Base-by-base conservation (phyloP, 2,888 invertebrate genomes). In the Rotaria magnacalcarata region DNA sequence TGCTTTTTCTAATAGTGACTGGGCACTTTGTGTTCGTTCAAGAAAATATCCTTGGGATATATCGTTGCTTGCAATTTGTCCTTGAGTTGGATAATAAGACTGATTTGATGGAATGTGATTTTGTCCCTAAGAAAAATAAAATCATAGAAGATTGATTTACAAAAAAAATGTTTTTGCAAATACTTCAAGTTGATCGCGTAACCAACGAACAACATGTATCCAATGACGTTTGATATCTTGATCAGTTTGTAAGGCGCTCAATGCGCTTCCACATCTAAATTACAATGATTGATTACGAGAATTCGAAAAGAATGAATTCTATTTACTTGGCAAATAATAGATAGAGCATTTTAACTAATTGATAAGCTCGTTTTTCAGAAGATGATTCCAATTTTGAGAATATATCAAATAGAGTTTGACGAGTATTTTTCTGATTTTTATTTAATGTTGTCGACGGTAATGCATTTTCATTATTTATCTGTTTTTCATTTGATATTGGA, bases 281-380 rank as follows among this genome's bases (percentile, higher is more conserved):
- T 34, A 34, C 8, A 67, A 16, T 14, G 50, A 50, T 50, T 11
- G 50, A 50, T 50, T 8, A 50, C 8, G 50, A 50, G 10, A 50
- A 11, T 8, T 50, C 50, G 50, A 50, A 50, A 27, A 43, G 6
- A 27, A 24, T 43, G 47, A 43, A 24, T 84, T 56, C 3, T 21
- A 89, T 90, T 89, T 88, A 90, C 90, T 91, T 95, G 89, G 94
- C 94, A 93, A 97, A 96, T 88, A 97, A 93, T 88, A 94, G 94
- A 88, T 96, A 96, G 92, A 97, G 93, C 90, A 96, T 95, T 92
- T 97, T 97, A 88, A 97, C 95, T 92, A 96, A 97, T 91, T 96
- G 96, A 92, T 97, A 97, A 88, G 96, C 96, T 88, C 97, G 93
- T 92, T 97, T 97, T 92, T 97, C 96, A 92, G 96, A 96, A 92